phyloP scores from a whole-genome alignment of 1,140 invertebrate species.

The Popillia japonica region DNA sequence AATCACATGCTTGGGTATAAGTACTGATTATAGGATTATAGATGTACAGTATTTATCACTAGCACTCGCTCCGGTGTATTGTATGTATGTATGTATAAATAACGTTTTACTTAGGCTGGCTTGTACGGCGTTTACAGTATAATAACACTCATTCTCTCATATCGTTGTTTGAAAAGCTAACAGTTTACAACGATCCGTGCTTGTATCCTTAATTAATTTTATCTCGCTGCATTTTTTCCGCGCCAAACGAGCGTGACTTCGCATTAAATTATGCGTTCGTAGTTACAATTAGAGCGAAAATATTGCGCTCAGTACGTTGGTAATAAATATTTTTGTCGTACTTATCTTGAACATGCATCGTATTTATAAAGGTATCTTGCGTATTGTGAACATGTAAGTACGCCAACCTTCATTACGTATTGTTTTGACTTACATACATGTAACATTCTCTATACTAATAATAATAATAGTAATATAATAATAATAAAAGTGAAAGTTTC shows the following conservation, averaged over 20 bases:
- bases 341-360: not conserved
- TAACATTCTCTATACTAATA: not conserved
- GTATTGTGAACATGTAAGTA: not conserved
- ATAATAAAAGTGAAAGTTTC: too few species aligned
- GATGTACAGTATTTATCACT: conserved; percentile 48
- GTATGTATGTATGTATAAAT: conserved; percentile 36
- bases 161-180: conserved; percentile 26
- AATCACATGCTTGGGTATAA: conserved; percentile 44
- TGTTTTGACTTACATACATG: not conserved
- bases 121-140: conserved; percentile 28
- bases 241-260: not conserved
- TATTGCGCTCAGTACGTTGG: not conserved
- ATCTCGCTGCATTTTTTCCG: conserved; percentile 12
- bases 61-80: conserved; percentile 21
- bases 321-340: conserved; percentile 23
- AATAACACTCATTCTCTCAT: conserved; percentile 26
- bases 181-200: conserved; percentile 17
- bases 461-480: too few species aligned
- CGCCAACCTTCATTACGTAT: conserved; percentile 2
- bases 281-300: conserved; percentile 29
- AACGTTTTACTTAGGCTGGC: conserved; percentile 30
- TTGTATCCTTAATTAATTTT: conserved; percentile 37
- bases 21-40: conserved; percentile 49
- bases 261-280: conserved; percentile 22
- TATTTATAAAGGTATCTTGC: not conserved